These are phyloP conservation scores for Cylas formicarius DNA, from an alignment of 1,140 invertebrate genomes.

Conservation along the genomic window DNA sequence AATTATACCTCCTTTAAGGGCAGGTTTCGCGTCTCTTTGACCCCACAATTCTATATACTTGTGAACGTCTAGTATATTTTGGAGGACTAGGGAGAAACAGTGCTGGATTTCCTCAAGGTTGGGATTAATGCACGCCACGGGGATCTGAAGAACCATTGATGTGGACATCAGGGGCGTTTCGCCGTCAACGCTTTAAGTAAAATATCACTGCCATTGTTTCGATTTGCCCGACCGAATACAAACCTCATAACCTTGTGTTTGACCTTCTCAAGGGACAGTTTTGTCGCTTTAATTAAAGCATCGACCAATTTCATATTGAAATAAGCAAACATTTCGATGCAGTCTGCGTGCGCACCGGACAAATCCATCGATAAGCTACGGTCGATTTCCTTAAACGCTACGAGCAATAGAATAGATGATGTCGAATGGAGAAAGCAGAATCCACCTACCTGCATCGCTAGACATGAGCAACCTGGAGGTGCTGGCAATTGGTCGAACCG, in stretches of 20 bases:
- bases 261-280: conserved; percentile 58
- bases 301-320: conserved; percentile 65
- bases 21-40: conserved; percentile 38
- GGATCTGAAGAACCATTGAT: conserved; percentile 55
- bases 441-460: conserved; percentile 46
- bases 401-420: conserved; percentile 19
- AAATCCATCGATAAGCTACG: conserved; percentile 51
- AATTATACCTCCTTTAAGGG: conserved; percentile 17
- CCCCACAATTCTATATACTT: conserved; percentile 66
- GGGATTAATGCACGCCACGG: conserved; percentile 52
- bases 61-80: conserved; percentile 54
- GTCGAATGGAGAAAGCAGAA: conserved; percentile 6
- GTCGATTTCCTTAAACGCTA: conserved; percentile 55
- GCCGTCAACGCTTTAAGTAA: conserved; percentile 14
- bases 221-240: neutral
- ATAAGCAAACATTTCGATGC: conserved; percentile 65
- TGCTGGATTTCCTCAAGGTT: conserved; percentile 66
- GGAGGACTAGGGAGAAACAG: conserved; percentile 58
- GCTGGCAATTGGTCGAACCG: conserved; percentile 49
- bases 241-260: conserved; percentile 46
- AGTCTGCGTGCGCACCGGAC: conserved; percentile 56
- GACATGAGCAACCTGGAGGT: conserved; percentile 47
- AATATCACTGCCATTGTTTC: neutral
- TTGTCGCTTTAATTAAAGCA: conserved; percentile 59
- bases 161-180: conserved; percentile 49